Base-by-base conservation (phyloP, 2,797 vertebrate species). In the Ceyx erithaca region DNA sequence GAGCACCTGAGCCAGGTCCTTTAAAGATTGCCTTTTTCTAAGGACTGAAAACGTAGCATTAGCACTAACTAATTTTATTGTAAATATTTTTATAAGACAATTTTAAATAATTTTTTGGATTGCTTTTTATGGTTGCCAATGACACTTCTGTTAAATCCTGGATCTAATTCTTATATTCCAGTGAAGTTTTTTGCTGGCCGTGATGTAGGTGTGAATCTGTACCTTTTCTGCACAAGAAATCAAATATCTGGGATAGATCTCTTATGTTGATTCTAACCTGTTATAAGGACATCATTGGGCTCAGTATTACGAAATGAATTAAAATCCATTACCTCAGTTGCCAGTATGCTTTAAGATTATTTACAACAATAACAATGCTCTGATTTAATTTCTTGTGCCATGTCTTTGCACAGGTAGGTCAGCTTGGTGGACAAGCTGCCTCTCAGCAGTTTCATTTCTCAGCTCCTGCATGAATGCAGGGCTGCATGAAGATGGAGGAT, bases 31-130 rank as follows among this genome's bases (percentile, higher is more conserved):
- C 96, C 97, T 98, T 98, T 98, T 97, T 97, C 96, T 97, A 97
- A 97, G 96, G 97, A 96, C 90, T 88, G 96, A 96, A 97, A 94
- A 96, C 94, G 12, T 89, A 97, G 96, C 89, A 79, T 93, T 96
- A 93, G 96, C 1, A 59, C 96, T 96, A 97, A 96, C 75, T 92
- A 95, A 93, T 96, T 96, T 94, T 97, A 96, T 92, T 96, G 97
- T 97, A 97, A 95, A 96, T 98, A 97, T 97, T 98, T 98, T 98
- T 97, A 96, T 98, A 98, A 96, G 87, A 95, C 85, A 79, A 95
- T 97, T 97, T 96, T 79, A 90, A 95, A 96, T 46, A 84, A 90
- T 95, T 93, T 48, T 97, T 95, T 93, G 77, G 97, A 95, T 97
- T 71, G 85, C 93, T 96, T 97, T 97, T 96, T 97, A 96, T 97